A percentile compares a stretch with the other conserved stretches of the same genome.
Conservation (phyloP, 2,797 vertebrate genomes). For the Serranus cabrilla region DNA sequence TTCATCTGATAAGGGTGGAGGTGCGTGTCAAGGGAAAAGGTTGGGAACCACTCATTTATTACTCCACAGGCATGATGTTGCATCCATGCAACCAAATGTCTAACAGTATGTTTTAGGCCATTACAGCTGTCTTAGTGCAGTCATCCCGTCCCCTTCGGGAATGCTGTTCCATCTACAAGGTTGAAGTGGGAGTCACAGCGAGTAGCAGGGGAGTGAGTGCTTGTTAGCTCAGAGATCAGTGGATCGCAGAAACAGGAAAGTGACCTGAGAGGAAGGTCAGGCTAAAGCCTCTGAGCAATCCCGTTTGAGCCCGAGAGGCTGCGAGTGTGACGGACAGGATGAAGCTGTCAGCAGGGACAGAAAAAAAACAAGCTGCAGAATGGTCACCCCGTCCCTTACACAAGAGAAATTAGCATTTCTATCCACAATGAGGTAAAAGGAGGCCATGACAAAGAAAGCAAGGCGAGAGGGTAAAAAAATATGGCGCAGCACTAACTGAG, state of each 20-base stretch:
- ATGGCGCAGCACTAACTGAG: constrained; percentile 68
- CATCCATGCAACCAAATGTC: constrained; percentile 42
- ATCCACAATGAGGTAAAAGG: constrained; percentile 40
- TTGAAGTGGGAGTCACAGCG: constrained; percentile 53
- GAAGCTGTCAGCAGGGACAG: constrained; percentile 45
- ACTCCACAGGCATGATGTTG: constrained; percentile 26
- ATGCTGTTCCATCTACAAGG: constrained; percentile 56
- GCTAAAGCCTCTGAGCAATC: constrained; percentile 53
- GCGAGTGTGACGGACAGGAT: constrained; percentile 46
- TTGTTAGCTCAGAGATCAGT: constrained; percentile 65
- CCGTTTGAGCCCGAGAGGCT: constrained; percentile 43
- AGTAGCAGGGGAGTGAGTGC: constrained; percentile 37
- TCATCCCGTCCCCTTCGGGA: constrained; percentile 41
- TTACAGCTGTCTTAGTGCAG: constrained; percentile 41
- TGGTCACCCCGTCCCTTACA: constrained; percentile 35
- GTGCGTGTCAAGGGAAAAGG: no score
- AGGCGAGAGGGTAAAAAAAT: constrained; percentile 50
- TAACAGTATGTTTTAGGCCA: constrained; percentile 40
- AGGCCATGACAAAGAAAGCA: constrained; percentile 56
- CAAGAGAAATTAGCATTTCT: constrained; percentile 49
- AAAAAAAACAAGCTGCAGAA: neutral
- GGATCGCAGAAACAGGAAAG: constrained; percentile 48
- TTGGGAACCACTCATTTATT: no score
- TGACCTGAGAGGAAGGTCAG: constrained; percentile 73
- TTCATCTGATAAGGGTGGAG: no score